phyloP scores from a whole-genome alignment of 1,140 invertebrate species.

The Tribolium madens region DNA sequence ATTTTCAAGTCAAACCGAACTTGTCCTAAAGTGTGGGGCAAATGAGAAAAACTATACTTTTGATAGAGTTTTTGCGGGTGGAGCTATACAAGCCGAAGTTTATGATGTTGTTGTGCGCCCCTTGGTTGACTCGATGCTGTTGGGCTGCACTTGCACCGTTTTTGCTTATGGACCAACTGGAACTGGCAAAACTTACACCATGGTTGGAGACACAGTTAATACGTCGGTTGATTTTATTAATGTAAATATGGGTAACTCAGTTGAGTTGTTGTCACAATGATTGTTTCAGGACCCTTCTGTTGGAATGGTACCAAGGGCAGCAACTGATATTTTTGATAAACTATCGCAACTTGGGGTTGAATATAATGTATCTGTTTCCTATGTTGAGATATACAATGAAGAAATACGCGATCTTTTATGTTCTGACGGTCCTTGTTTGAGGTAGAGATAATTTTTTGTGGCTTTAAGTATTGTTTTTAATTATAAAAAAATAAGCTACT shows the following conservation, averaged over 20 bases:
- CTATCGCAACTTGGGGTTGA: not conserved
- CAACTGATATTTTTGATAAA: not conserved
- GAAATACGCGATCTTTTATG: slow-evolving; percentile 90
- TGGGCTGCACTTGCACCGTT: slow-evolving; percentile 96
- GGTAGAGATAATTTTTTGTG: slow-evolving; percentile 69
- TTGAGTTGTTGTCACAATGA: not conserved
- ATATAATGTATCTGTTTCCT: slow-evolving; percentile 91
- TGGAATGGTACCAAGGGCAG: not conserved
- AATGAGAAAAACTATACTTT: slow-evolving; percentile 67
- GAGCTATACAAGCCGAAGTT: slow-evolving; percentile 89
- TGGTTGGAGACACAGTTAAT: slow-evolving; percentile 78
- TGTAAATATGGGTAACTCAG: slow-evolving; percentile 60
- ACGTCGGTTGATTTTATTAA: slow-evolving; percentile 79
- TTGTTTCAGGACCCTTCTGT: not conserved
- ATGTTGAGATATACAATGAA: too few relatives aligned
- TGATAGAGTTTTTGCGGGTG: slow-evolving; percentile 88
- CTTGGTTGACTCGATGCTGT: slow-evolving; percentile 94
- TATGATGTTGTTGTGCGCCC: slow-evolving; percentile 92
- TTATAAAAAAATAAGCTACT: too few relatives aligned
- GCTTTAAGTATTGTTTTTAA: too few relatives aligned
- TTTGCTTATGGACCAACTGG: slow-evolving; percentile 97
- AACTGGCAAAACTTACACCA: slow-evolving; percentile 97
- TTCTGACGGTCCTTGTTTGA: slow-evolving; percentile 83
- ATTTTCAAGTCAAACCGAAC: too few relatives aligned
- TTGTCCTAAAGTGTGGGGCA: too few relatives aligned